Evolutionary conservation across 1,140 invertebrate genomes (phyloP).

Genomic region (Bombus terrestris): DNA sequence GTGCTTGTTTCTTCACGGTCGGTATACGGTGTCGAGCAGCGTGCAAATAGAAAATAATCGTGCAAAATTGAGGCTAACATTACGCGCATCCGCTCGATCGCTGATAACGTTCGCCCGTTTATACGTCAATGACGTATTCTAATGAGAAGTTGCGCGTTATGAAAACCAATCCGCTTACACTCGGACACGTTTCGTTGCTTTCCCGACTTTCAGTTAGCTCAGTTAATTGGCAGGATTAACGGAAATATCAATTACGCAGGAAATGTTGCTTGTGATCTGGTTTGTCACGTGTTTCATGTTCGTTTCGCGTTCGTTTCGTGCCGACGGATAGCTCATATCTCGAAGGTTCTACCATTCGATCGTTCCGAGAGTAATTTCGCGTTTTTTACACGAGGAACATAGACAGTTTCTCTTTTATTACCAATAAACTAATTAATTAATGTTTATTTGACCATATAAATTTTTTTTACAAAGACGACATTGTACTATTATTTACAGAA

Average conservation of each 20-base stretch:
- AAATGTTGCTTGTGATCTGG: not conserved
- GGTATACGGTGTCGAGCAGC: not conserved
- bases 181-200: too few species aligned
- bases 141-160: not conserved
- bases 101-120: not conserved
- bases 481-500: rapidly evolving
- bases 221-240: not conserved
- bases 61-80: not conserved
- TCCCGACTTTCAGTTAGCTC: not conserved
- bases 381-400: too few species aligned
- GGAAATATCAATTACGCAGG: not conserved
- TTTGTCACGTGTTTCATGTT: not conserved
- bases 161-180: too few species aligned
- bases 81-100: not conserved
- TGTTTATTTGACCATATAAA: too few species aligned
- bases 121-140: not conserved
- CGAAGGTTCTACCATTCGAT: too few species aligned
- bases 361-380: too few species aligned
- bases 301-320: not conserved
- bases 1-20: not conserved
- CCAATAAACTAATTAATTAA: too few species aligned
- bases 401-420: too few species aligned
- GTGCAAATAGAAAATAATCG: constrained; percentile 4
- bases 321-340: too few species aligned
- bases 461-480: too few species aligned